phyloP scores from a whole-genome alignment of 2,113 vertebrate species.

The Synchiropus splendidus region DNA sequence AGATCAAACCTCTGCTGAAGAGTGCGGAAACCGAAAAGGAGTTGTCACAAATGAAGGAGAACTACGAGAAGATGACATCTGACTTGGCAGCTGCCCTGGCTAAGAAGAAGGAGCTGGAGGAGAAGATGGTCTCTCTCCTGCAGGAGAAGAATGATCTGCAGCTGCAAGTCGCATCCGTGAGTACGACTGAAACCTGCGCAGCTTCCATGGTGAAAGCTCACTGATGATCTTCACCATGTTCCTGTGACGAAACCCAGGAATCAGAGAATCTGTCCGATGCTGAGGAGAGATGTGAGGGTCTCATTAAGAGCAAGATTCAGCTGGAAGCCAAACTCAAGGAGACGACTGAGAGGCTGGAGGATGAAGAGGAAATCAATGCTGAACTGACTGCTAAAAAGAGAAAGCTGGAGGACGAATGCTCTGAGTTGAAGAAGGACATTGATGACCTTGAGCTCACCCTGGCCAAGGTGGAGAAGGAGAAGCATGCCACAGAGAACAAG shows the following conservation, averaged over 20 bases:
- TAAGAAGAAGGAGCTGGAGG: conserved; percentile 45
- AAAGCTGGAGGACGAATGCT: too few relatives aligned
- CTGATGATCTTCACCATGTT: not conserved
- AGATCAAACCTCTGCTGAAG: conserved; percentile 54
- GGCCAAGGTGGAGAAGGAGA: too few relatives aligned
- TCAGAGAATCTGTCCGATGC: conserved; percentile 45
- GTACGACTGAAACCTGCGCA: not conserved
- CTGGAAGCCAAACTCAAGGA: too few relatives aligned
- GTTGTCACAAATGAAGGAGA: conserved; percentile 40
- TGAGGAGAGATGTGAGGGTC: conserved; percentile 53
- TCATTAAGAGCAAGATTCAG: conserved; percentile 57
- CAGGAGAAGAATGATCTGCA: conserved; percentile 45
- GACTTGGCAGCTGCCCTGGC: conserved; percentile 40
- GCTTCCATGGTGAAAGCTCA: not conserved
- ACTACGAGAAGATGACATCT: conserved; percentile 40
- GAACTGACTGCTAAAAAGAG: too few relatives aligned
- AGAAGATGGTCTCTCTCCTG: conserved; percentile 50
- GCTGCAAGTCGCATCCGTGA: conserved; percentile 42
- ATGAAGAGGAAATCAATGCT: too few relatives aligned
- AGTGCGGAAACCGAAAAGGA: conserved; percentile 47
- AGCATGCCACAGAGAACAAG: conserved; percentile 44
- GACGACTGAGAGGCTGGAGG: too few relatives aligned
- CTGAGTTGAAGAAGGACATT: too few relatives aligned
- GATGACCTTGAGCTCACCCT: too few relatives aligned
- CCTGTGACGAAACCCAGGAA: conserved; percentile 27